Evolutionary conservation across 2,797 vertebrate species (phyloP).

Genomic region (Benthosema pterotum): DNA sequence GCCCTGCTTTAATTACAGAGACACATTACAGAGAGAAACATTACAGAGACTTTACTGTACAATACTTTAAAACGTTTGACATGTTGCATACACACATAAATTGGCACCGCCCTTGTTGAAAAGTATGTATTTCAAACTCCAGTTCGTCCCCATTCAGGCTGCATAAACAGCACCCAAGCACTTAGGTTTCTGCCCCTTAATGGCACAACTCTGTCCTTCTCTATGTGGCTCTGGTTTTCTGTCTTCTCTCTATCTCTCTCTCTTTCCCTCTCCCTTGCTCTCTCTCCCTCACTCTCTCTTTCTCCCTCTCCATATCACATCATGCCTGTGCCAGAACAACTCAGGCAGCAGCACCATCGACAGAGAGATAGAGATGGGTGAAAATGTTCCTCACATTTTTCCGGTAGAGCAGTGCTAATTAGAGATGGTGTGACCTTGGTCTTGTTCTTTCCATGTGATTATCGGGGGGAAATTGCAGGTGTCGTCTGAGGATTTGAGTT

Average conservation of each 20-base stretch:
- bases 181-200: no score
- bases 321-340: constrained; percentile 22
- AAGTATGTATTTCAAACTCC: no score
- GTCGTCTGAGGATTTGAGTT: constrained; percentile 27
- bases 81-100: no score
- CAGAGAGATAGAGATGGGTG: background rate
- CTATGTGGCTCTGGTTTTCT: no score
- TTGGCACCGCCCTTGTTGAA: no score
- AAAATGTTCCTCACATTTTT: constrained; percentile 31
- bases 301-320: constrained; percentile 20
- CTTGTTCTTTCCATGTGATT: constrained; percentile 15
- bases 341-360: background rate
- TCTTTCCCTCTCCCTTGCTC: constrained; percentile 19
- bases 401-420: constrained; percentile 40
- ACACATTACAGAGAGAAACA: no score
- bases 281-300: background rate
- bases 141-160: no score
- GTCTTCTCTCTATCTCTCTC: background rate
- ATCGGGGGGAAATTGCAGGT: constrained; percentile 6
- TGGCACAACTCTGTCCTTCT: no score
- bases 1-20: no score
- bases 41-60: no score
- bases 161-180: no score
- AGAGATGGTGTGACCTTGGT: constrained; percentile 27
- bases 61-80: no score